A percentile compares a stretch with the other conserved stretches of the same genome.
Conservation (phyloP, 2,888 invertebrate species). For the Chrysina gloriosa region DNA sequence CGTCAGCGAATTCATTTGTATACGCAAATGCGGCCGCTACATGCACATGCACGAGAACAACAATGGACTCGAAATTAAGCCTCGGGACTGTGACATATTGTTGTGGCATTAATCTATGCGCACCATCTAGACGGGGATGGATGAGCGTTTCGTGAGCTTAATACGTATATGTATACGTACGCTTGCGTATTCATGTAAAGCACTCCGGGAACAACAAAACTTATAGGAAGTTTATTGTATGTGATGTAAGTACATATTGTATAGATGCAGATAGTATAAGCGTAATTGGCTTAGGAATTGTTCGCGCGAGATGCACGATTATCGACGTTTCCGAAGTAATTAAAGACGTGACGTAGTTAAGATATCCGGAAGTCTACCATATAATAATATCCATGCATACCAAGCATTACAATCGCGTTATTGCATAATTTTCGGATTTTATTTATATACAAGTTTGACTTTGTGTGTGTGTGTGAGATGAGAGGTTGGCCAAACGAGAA, state of each 20-base stretch:
- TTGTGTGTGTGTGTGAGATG: background rate
- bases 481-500: background rate
- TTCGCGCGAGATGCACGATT: no score
- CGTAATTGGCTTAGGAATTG: background rate
- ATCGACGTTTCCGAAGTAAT: no score
- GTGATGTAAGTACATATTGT: constrained; percentile 7
- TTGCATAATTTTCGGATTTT: no score
- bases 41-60: background rate
- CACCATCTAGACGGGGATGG: constrained; percentile 15
- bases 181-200: background rate
- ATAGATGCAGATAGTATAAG: no score
- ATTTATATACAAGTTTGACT: background rate
- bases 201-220: background rate
- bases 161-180: background rate
- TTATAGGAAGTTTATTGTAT: background rate
- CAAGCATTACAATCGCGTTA: no score
- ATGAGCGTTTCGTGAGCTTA: constrained; percentile 9
- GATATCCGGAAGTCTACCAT: no score
- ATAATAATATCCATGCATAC: no score
- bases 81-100: constrained; percentile 24
- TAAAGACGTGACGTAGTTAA: no score
- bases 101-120: constrained; percentile 17
- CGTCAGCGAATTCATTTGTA: constrained; percentile 3
- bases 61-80: constrained; percentile 8
- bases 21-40: constrained; percentile 14